Base-by-base conservation (phyloP, 1,140 invertebrate species). In the Protaetia brevitarsis region DNA sequence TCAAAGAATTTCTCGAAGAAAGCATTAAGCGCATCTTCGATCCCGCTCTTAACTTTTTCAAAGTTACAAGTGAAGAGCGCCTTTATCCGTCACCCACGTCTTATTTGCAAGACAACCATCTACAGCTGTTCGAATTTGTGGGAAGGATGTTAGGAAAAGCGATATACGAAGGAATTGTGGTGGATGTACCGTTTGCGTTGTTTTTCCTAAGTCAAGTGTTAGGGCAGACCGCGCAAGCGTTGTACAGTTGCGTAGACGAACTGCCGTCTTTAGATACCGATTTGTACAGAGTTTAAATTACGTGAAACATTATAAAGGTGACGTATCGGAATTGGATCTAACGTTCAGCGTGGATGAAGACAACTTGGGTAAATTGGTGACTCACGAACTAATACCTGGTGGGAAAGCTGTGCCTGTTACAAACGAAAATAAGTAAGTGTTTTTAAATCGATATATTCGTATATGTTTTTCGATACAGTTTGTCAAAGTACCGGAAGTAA, bases 291-390 rank as follows among this genome's bases (percentile, higher is more conserved):
- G 92, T 82, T 84, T 99, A 3, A 98, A 94, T 0, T 97, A 96
- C 75, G 91, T 99, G 10, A 99, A 98, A 81, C 95, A 97, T 78
- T 94, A 94, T 77, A 87, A 93, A 76, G 93, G 93, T n/a, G 95
- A 99, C 79, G 90, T 99, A 26, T 85, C 88, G 16, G 92, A 98
- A 70, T 82, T 99, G 37, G 96, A 96, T 76, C 81, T 99, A 16
- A 99, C 95, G 11, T 99, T 99, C 80, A 97, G 96, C 0, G 89
- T 96, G 23, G 95, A 99, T 77, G 95, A 99, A 77, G 96, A 99
- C 79, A 88, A 91, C 68, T 86, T 99, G 81, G 98, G 97, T 1
- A 88, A 91, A 76, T 83, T 98, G 16, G 87, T 94, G 0, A 95
- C 93, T 0, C 90, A 95, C 73, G 94, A 97, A 79, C 79, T 99